Percentiles rank a stretch among this genome's conserved stretches.
These are phyloP conservation scores for Telmatherina bonti DNA, from an alignment of 2,797 vertebrate species.

Conservation along the genomic window DNA sequence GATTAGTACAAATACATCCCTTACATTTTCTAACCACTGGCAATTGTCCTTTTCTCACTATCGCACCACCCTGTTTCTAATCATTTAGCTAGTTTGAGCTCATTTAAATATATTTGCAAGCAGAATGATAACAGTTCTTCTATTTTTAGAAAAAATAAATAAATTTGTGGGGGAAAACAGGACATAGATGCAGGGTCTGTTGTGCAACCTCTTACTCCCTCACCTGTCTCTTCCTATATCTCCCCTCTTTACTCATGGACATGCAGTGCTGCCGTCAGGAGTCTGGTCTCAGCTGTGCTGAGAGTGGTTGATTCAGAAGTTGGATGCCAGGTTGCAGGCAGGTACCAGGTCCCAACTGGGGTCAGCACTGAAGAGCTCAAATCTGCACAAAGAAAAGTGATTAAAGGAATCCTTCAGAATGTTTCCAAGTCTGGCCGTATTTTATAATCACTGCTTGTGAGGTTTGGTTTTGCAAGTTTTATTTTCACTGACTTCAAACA, in stretches of 20 bases:
- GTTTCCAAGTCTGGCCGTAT: slow-evolving; percentile 39
- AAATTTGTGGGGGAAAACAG: no score
- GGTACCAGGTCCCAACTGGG: slow-evolving; percentile 63
- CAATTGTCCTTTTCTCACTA: slow-evolving; percentile 50
- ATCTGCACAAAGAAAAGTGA: slow-evolving; percentile 28
- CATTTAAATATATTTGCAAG: slow-evolving; percentile 40
- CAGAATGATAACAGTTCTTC: slow-evolving; percentile 64
- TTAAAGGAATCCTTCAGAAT: slow-evolving; percentile 52
- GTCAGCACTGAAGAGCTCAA: slow-evolving; percentile 31
- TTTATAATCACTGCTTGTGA: slow-evolving; percentile 25
- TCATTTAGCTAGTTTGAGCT: slow-evolving; percentile 52
- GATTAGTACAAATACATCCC: slow-evolving; percentile 15
- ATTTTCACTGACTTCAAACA: slow-evolving; percentile 17
- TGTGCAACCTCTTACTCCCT: slow-evolving; percentile 30
- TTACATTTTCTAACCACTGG: slow-evolving; percentile 13
- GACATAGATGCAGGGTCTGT: no score
- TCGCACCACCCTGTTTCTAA: slow-evolving; percentile 49
- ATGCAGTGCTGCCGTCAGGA: slow-evolving; percentile 27
- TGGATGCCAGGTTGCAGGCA: slow-evolving; percentile 71
- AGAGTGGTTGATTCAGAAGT: slow-evolving; percentile 58
- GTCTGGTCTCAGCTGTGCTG: slow-evolving; percentile 63
- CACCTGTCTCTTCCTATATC: slow-evolving; percentile 27
- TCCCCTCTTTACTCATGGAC: slow-evolving; percentile 33
- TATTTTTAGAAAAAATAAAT: slow-evolving; percentile 12
- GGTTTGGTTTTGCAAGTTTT: slow-evolving; percentile 1